These are phyloP conservation scores for Himalopsyche japonica DNA, from an alignment of 2,888 invertebrate genomes.

Conservation along the genomic window DNA sequence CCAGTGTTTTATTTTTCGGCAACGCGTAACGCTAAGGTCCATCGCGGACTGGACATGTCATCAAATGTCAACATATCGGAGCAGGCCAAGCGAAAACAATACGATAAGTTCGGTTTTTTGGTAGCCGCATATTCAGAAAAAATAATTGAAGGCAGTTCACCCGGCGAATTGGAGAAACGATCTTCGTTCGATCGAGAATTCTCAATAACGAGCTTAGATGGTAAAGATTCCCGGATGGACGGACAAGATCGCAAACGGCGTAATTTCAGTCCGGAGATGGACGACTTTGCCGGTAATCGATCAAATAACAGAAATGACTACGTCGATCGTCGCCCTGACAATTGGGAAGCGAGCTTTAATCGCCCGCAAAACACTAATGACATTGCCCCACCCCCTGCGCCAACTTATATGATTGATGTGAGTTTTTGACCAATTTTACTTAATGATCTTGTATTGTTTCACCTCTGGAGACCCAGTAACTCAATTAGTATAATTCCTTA, in stretches of 20 bases:
- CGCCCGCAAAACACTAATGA: background rate
- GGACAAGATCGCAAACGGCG: slow-evolving; percentile 6
- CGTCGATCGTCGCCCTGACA: slow-evolving; percentile 16
- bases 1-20: background rate
- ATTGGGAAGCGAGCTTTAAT: slow-evolving; percentile 20
- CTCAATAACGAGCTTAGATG: background rate
- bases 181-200: background rate
- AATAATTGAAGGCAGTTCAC: background rate
- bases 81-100: slow-evolving; percentile 10
- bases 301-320: slow-evolving; percentile 16
- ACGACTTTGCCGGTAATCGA: background rate
- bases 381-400: slow-evolving; percentile 4
- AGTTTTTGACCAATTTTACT: background rate
- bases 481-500: too few relatives aligned
- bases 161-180: background rate
- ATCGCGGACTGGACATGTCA: background rate
- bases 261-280: slow-evolving; percentile 9
- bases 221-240: slow-evolving; percentile 7
- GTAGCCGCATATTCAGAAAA: slow-evolving; percentile 5
- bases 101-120: slow-evolving; percentile 38
- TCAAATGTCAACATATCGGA: background rate
- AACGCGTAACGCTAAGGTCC: background rate
- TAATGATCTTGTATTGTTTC: background rate
- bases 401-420: slow-evolving; percentile 24
- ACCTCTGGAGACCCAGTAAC: too few relatives aligned